Evolutionary conservation across 2,113 vertebrate species (phyloP).

Genomic region (Vimba vimba): DNA sequence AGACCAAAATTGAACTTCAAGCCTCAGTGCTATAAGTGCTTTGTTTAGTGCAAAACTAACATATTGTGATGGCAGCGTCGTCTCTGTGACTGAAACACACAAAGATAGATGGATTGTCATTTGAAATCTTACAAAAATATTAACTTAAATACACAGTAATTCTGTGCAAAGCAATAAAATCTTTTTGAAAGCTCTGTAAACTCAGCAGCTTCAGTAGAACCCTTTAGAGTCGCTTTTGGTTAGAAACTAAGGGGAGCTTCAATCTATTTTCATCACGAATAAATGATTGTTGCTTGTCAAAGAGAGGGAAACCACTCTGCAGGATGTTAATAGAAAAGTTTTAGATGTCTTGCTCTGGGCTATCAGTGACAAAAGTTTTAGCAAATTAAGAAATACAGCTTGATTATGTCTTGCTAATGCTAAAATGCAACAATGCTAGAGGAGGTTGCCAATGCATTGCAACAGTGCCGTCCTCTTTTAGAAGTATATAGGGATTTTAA

Average conservation of each 20-base stretch:
- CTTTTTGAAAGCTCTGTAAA: neutral
- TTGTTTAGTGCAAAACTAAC: constrained; percentile 21
- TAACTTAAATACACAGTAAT: neutral
- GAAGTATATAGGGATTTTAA: neutral
- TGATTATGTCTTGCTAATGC: neutral
- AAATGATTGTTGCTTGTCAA: constrained; percentile 6
- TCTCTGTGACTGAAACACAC: neutral
- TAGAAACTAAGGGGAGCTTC: neutral
- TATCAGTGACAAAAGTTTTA: neutral
- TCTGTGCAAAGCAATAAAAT: neutral
- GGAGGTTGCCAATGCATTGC: neutral
- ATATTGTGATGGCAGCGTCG: neutral
- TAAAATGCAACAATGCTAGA: neutral
- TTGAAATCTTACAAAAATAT: neutral
- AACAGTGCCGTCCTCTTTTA: neutral
- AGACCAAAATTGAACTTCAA: constrained; percentile 23
- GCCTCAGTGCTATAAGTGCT: neutral
- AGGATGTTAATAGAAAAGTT: constrained; percentile 26
- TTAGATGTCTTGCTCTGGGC: neutral
- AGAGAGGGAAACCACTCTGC: neutral
- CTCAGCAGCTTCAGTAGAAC: neutral
- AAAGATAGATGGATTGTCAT: neutral
- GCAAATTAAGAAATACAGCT: constrained; percentile 14
- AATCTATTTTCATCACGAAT: constrained; percentile 10
- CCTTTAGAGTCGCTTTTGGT: neutral